Percentiles rank a stretch among this genome's conserved stretches.
Evolutionary conservation across 2,113 vertebrate genomes (phyloP).

Genomic region (Larimichthys polyactis): DNA sequence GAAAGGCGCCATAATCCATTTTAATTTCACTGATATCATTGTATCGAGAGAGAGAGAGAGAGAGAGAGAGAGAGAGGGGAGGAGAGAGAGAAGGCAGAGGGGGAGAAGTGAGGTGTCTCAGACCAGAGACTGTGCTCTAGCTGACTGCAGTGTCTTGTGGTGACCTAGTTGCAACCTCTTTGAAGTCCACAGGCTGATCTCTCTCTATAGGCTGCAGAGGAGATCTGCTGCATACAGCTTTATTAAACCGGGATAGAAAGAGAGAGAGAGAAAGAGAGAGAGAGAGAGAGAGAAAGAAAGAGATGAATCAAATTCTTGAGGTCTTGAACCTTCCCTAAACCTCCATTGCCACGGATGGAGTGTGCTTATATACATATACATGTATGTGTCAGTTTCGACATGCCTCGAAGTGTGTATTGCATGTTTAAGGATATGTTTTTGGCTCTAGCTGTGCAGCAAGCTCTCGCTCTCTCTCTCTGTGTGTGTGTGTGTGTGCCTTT

Average conservation of each 20-base stretch:
- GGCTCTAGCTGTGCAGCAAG: background rate
- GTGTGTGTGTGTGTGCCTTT: background rate
- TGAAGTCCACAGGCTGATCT: conserved; percentile 86
- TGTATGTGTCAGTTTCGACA: conserved; percentile 16
- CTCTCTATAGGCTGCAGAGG: conserved; percentile 74
- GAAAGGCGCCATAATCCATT: conserved; percentile 74
- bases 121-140: conserved; percentile 79
- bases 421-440: conserved; percentile 26
- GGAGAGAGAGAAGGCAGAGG: conserved; percentile 35
- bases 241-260: conserved; percentile 61
- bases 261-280: conserved; percentile 15
- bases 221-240: conserved; percentile 79
- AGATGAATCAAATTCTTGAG: conserved; percentile 49
- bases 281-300: background rate
- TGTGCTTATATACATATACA: background rate
- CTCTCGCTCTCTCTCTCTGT: background rate
- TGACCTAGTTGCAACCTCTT: conserved; percentile 88
- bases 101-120: conserved; percentile 77
- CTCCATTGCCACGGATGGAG: conserved; percentile 15
- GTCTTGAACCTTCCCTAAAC: conserved; percentile 50
- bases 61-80: conserved; percentile 19
- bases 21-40: conserved; percentile 79
- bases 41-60: conserved; percentile 44
- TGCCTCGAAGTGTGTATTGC: background rate
- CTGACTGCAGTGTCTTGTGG: conserved; percentile 82